These are phyloP conservation scores for Halcyon smyrnensis DNA, from an alignment of 2,797 vertebrate genomes.

Conservation along the genomic window DNA sequence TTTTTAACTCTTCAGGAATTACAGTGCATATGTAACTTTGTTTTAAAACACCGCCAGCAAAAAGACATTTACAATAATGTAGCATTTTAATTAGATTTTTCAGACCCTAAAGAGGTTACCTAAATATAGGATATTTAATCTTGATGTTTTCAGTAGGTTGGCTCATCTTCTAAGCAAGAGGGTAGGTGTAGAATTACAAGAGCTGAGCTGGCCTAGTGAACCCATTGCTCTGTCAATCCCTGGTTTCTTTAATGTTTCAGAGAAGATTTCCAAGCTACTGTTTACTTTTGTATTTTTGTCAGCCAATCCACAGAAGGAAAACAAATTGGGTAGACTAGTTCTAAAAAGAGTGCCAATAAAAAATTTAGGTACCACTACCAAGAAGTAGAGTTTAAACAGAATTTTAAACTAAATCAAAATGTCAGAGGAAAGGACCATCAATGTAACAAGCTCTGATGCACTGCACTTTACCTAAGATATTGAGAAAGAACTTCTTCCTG, in stretches of 20 bases:
- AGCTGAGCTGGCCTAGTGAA: background rate
- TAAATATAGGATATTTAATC: background rate
- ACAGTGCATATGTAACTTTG: background rate
- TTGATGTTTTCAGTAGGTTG: background rate
- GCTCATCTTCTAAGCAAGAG: background rate
- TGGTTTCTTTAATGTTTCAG: background rate
- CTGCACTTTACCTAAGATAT: constrained; percentile 3
- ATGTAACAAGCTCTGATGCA: constrained; percentile 6
- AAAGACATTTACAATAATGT: background rate
- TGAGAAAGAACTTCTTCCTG: background rate
- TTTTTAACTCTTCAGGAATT: background rate
- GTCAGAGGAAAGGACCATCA: constrained; percentile 42
- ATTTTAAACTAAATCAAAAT: constrained; percentile 68
- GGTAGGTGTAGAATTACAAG: background rate
- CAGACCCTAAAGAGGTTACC: background rate
- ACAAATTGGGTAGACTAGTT: constrained; percentile 22
- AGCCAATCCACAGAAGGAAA: constrained; percentile 45
- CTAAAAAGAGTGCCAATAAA: constrained; percentile 60
- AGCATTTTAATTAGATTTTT: background rate
- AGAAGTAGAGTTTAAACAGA: constrained; percentile 61
- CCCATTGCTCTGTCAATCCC: background rate
- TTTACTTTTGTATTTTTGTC: constrained; percentile 45
- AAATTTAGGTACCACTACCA: constrained; percentile 42
- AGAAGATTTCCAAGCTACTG: background rate
- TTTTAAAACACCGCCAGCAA: background rate